These are phyloP conservation scores for Scolopax rusticola DNA, from an alignment of 2,797 vertebrate genomes.

Conservation along the genomic window DNA sequence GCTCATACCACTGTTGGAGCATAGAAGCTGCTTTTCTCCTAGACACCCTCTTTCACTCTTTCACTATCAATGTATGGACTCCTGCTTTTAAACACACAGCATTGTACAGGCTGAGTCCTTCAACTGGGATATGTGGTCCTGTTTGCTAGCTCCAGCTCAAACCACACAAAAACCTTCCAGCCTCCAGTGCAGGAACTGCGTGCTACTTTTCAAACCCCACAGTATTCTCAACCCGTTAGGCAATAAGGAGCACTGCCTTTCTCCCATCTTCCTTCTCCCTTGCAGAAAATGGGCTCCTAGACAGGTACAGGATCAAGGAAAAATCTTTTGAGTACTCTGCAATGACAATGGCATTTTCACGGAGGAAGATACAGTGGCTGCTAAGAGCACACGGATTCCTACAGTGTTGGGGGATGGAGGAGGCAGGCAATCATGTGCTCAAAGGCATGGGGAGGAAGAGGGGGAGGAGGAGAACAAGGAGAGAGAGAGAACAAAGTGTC, in stretches of 20 bases:
- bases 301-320: not conserved
- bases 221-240: not conserved
- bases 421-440: constrained; percentile 41
- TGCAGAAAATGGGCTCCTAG: not conserved
- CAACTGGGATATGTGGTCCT: accelerated
- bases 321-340: not conserved
- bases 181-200: not conserved
- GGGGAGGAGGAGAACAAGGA: constrained; percentile 25
- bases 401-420: not conserved
- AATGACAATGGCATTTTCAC: not conserved
- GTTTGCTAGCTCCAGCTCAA: not conserved
- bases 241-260: not conserved
- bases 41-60: too few species aligned
- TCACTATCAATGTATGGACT: not conserved
- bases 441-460: constrained; percentile 21
- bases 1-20: not conserved
- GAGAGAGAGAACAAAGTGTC: constrained; percentile 61
- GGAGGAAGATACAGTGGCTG: not conserved
- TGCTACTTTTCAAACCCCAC: not conserved
- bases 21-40: not conserved
- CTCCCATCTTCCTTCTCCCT: not conserved
- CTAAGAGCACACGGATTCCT: not conserved
- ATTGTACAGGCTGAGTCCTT: not conserved
- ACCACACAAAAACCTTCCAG: not conserved
- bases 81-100: not conserved